Percentiles rank a stretch among this genome's conserved stretches.
Evolutionary conservation across 2,888 invertebrate species (phyloP).

Genomic region (Patella pellucida): DNA sequence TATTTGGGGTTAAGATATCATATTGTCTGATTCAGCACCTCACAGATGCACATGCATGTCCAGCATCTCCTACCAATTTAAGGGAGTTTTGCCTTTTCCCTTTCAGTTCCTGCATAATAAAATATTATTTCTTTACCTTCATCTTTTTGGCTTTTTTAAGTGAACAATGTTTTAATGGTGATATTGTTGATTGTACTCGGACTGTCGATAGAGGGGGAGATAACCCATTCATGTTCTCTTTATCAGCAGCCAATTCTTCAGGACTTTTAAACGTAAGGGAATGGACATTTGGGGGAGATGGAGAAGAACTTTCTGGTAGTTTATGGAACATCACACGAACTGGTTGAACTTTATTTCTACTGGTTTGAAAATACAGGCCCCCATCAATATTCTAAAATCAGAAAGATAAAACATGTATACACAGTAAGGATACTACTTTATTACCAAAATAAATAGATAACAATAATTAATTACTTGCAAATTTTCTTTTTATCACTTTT

Average conservation of each 20-base stretch:
- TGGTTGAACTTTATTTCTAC: slow-evolving; percentile 50
- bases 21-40: no score
- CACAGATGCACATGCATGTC: no score
- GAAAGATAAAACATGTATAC: no score
- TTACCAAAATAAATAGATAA: no score
- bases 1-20: no score
- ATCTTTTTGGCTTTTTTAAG: slow-evolving; percentile 17
- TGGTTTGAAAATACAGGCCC: slow-evolving; percentile 53
- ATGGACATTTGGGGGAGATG: slow-evolving; percentile 9
- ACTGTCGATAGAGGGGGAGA: slow-evolving; percentile 6
- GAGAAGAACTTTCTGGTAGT: slow-evolving; percentile 30
- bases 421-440: no score
- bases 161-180: slow-evolving; percentile 20
- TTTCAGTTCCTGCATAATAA: no score
- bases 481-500: no score
- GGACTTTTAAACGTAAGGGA: not conserved
- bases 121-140: slow-evolving; percentile 8
- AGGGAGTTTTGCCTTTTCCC: no score
- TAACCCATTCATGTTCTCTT: slow-evolving; percentile 19
- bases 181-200: not conserved
- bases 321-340: slow-evolving; percentile 50
- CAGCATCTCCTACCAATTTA: no score
- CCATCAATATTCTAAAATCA: slow-evolving; percentile 52
- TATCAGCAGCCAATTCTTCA: not conserved
- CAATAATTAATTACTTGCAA: no score